Base-by-base conservation (phyloP, 2,888 invertebrate genomes). In the Himalopsyche tibetana region DNA sequence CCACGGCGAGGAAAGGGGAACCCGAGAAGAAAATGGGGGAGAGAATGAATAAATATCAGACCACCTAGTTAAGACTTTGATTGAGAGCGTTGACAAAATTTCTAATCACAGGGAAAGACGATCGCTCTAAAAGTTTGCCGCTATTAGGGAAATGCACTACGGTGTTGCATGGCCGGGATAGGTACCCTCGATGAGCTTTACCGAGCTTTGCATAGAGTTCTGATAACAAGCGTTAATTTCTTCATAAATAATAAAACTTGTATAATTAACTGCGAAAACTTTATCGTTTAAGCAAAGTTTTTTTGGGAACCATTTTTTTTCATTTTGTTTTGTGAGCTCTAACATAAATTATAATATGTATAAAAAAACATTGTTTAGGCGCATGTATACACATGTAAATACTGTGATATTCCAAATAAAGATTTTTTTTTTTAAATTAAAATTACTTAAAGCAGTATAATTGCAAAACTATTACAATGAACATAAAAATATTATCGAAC, bases 21-120 rank as follows among this genome's bases (percentile, higher is more conserved):
- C 17, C 51, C n/a, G n/a, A 40, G 38, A 56, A 80, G 38, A 63
- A 63, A 40, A 38, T 11, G 40, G 55, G 63, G 83, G 38, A 40
- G 38, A 55, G 38, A 56, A 19, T 83, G 56, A 55, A 74, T 55
- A 84, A 84, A 45, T 84, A 84, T 84, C 55, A 51, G 63, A 19
- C 55, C 81, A 15, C 55, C 82, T 82, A 15, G 85, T 85, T 85
- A 84, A 45, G 84, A 40, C 40, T 42, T 80, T 74, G 84, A 84
- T 84, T 84, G 84, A 45, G 74, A 40, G 28, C 69, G 85, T 85
- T 85, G 85, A 85, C 74, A 63, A 63, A 63, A 63, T 63, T 63
- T 4, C 63, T 63, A 63, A 63, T 63, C 63, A 63, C 63, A 85
- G 42, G 85, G 82, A 69, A 83, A 40, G 83, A 63, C 83, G 83